Base-by-base conservation (phyloP, 2,888 invertebrate genomes). In the Hecatera dysodea region DNA sequence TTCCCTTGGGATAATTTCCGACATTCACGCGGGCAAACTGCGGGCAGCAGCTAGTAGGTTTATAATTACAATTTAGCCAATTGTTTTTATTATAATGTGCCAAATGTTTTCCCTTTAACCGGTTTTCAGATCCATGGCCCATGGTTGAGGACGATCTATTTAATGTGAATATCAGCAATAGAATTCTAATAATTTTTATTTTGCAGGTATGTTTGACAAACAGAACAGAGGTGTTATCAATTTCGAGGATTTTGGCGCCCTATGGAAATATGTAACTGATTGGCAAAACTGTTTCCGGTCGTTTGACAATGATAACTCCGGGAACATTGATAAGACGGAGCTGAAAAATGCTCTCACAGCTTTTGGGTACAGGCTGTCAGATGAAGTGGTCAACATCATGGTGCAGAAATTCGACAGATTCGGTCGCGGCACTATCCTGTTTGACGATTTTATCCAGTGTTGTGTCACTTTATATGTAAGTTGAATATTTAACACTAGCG, bases 361-460 rank as follows among this genome's bases (percentile, higher is more conserved):
- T 19, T 99, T 99, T 94, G 99, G 99, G 53, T 98, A 98, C 91
- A 96, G 98, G 77, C 94, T 99, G 46, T 98, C 98, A 0, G 98
- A 99, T 86, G 96, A 97, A 71, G 97, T 99, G 66, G 97, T 99
- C 71, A 97, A 97, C 77, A 97, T 98, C 48, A 96, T 99, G 88
- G 96, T 99, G 65, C 97, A 98, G 83, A 99, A 99, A 93, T 99
- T 99, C 94, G 99, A 99, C 94, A 96, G 99, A 81, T 98, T 97
- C 88, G 99, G 99, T n/a, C 96, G 97, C 64, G 98, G 99, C 44
- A 98, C 98, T 11, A 98, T 99, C 86, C 97, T 98, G 66, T 99
- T 99, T 94, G 99, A 99, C 96, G 99, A 99, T 93, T 99, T 99
- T 92, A 99, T 99, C 84, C 99, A 99, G 91, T 99, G 99, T 90